Conservation (phyloP, 2,888 invertebrate genomes). For the Dryomyza anilis region DNA sequence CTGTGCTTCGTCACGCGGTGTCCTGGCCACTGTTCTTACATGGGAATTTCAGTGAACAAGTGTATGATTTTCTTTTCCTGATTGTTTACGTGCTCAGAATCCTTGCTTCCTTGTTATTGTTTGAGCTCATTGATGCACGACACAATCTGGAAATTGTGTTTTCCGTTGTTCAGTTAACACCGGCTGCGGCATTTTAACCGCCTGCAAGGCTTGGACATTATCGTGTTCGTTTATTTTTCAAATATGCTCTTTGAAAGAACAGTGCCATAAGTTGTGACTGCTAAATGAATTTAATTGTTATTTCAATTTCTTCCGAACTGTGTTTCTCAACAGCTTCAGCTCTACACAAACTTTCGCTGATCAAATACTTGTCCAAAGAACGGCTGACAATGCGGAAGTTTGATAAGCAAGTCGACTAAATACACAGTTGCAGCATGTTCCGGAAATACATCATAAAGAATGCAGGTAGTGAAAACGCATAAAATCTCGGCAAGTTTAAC, state of each 20-base stretch:
- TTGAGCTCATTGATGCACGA: conserved; percentile 21
- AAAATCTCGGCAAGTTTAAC: too few species aligned
- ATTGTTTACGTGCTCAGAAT: conserved; percentile 27
- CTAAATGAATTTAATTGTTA: neutral
- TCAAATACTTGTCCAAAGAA: too few species aligned
- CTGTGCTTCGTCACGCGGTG: too few species aligned
- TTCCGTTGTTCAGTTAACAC: conserved; percentile 4
- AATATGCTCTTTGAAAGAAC: neutral
- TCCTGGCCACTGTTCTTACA: conserved; percentile 33
- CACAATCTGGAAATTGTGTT: conserved; percentile 26
- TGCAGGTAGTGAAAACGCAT: too few species aligned
- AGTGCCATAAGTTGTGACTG: neutral
- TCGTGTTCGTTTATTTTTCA: neutral
- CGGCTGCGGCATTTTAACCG: neutral
- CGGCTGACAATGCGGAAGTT: too few species aligned
- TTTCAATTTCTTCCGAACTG: neutral
- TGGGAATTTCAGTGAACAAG: conserved; percentile 34
- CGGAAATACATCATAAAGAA: too few species aligned
- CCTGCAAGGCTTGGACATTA: neutral
- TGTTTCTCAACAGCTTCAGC: neutral
- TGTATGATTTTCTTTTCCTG: conserved; percentile 8
- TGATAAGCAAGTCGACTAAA: too few species aligned
- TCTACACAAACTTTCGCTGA: too few species aligned
- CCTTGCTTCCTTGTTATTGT: conserved; percentile 20
- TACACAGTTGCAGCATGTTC: too few species aligned